Percentiles rank a stretch among this genome's conserved stretches.
phyloP scores from a whole-genome alignment of 1,140 invertebrate species.

The Pseudachorutes palmiensis region DNA sequence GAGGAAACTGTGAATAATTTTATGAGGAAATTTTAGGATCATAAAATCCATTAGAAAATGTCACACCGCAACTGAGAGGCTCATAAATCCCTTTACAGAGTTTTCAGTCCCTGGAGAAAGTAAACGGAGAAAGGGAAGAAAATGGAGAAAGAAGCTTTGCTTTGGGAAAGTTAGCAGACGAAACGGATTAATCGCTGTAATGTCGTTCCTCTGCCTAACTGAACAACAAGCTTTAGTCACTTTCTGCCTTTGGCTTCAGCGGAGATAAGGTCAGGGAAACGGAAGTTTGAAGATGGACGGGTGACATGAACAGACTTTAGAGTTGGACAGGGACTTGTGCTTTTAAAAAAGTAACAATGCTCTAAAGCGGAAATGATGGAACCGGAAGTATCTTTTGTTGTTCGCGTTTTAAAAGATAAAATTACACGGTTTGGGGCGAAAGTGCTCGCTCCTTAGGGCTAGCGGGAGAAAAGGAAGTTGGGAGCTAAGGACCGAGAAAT shows the following conservation, averaged over 20 bases:
- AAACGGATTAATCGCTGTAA: too few relatives aligned
- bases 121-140: neutral
- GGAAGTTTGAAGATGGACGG: neutral
- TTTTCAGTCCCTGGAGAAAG: neutral
- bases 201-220: too few relatives aligned
- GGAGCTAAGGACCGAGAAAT: neutral
- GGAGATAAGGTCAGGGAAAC: neutral
- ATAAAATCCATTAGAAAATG: slow-evolving; percentile 14
- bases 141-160: neutral
- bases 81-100: slow-evolving; percentile 1
- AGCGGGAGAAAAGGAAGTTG: neutral
- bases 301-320: too few relatives aligned
- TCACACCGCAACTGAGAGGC: neutral
- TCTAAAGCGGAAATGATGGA: too few relatives aligned
- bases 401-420: too few relatives aligned
- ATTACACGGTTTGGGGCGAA: too few relatives aligned
- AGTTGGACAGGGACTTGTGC: too few relatives aligned
- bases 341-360: too few relatives aligned
- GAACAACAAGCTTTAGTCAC: too few relatives aligned
- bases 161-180: too few relatives aligned
- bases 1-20: slow-evolving; percentile 9
- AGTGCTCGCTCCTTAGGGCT: too few relatives aligned
- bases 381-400: too few relatives aligned
- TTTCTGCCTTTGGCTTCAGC: neutral
- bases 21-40: slow-evolving; percentile 13